phyloP scores from a whole-genome alignment of 92 coral and sea anemone species.

The Phymanthus crucifer region DNA sequence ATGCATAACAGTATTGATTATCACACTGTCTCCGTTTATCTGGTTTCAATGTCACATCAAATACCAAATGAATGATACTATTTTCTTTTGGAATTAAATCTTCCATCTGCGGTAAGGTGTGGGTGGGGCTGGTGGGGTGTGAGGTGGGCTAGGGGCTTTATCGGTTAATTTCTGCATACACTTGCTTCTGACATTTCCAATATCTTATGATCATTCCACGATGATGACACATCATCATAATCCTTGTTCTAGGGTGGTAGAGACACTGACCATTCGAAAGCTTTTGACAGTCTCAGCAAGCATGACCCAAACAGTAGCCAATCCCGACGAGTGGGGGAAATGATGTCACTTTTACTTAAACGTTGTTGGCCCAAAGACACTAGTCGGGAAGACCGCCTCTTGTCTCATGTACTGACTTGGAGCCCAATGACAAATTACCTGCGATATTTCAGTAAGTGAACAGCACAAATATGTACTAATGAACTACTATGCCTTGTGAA shows the following conservation, averaged over 20 bases:
- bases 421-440: constrained; percentile 62
- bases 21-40: too few species aligned
- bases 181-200: too few species aligned
- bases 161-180: too few species aligned
- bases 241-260: neutral
- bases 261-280: neutral
- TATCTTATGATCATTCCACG: too few species aligned
- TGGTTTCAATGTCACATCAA: too few species aligned
- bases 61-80: too few species aligned
- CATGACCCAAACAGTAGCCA: constrained; percentile 45
- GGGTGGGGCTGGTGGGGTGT: too few species aligned
- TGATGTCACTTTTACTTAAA: constrained; percentile 63
- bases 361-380: constrained; percentile 68
- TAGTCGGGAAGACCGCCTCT: constrained; percentile 25
- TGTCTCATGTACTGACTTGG: constrained; percentile 75
- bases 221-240: neutral
- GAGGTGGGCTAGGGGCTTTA: too few species aligned
- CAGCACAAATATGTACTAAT: neutral
- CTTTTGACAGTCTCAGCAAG: constrained; percentile 24
- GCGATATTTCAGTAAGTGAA: constrained; percentile 19
- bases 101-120: too few species aligned
- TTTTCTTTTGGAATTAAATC: too few species aligned
- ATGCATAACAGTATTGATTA: too few species aligned
- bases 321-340: constrained; percentile 52
- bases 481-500: neutral